These are phyloP conservation scores for Diplosoma virens DNA, from an alignment of 23 tunicate species.

Conservation along the genomic window DNA sequence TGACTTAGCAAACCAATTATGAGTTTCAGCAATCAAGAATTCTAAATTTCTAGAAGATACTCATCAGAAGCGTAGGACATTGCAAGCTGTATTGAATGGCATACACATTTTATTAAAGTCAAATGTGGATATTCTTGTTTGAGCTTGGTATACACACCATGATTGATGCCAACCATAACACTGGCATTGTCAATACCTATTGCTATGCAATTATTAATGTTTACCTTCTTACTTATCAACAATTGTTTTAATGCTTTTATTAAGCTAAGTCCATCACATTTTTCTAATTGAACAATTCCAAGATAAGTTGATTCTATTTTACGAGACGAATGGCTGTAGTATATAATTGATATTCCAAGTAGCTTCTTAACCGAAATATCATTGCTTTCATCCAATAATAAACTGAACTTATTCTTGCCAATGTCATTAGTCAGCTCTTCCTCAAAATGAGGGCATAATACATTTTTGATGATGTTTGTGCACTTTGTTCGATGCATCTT, in stretches of 20 bases:
- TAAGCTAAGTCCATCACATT: neutral
- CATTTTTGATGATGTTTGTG: no score
- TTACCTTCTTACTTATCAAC: neutral
- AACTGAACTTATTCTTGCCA: constrained; percentile 4
- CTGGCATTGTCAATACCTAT: constrained; percentile 6
- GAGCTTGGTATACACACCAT: constrained; percentile 25
- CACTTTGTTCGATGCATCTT: constrained; percentile 5
- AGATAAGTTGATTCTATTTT: no score
- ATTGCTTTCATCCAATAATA: no score
- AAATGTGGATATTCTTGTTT: constrained; percentile 19
- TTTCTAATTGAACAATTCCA: neutral
- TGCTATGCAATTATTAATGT: neutral
- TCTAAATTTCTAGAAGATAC: constrained; percentile 20
- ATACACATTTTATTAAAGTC: constrained; percentile 33
- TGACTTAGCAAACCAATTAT: constrained; percentile 38
- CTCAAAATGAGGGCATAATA: constrained; percentile 13
- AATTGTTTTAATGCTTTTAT: neutral
- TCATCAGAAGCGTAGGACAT: constrained; percentile 3
- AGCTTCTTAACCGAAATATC: constrained; percentile 2
- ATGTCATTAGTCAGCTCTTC: neutral
- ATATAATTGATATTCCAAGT: constrained; percentile 4
- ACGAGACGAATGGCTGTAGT: neutral
- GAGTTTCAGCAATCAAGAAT: constrained; percentile 46
- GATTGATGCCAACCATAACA: constrained; percentile 29
- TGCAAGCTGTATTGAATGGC: constrained; percentile 44